Percentiles rank a stretch among this genome's conserved stretches.
phyloP scores from a whole-genome alignment of 1,140 invertebrate species.

The Branchinecta lindahli region DNA sequence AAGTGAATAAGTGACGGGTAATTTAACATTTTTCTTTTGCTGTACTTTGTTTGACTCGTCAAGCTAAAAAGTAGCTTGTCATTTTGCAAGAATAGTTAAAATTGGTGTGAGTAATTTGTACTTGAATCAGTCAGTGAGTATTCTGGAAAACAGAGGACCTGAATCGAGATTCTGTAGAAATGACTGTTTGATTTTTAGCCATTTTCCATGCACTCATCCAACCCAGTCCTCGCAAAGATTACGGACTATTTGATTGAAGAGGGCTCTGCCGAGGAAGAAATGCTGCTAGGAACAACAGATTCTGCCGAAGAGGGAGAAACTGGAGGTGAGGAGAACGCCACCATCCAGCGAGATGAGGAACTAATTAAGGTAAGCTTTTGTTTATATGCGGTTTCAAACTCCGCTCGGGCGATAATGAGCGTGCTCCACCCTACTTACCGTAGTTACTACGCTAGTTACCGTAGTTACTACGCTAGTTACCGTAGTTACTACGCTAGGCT shows the following conservation, averaged over 20 bases:
- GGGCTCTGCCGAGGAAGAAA: constrained; percentile 94
- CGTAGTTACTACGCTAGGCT: no score
- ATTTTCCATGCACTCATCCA: constrained; percentile 71
- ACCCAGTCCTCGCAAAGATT: constrained; percentile 91
- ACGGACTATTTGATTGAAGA: constrained; percentile 97
- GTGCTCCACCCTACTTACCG: no score
- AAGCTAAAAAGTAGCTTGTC: no score
- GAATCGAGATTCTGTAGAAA: constrained; percentile 32
- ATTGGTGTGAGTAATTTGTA: no score
- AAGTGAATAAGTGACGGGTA: no score
- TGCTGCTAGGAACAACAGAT: constrained; percentile 58
- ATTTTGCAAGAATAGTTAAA: no score
- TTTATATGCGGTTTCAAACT: background rate
- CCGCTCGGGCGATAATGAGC: background rate
- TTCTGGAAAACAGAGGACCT: no score
- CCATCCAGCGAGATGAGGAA: constrained; percentile 59
- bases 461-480: no score
- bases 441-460: no score
- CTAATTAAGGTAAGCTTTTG: constrained; percentile 29
- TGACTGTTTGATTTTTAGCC: background rate
- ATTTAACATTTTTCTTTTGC: no score
- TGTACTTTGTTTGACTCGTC: no score
- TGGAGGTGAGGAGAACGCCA: constrained; percentile 37
- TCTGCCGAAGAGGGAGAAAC: constrained; percentile 32
- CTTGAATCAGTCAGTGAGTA: no score